Evolutionary conservation across 2,888 invertebrate genomes (phyloP), one percentile per base, ranked within the genome.

Genomic region (Lithophane ornitopus): DNA sequence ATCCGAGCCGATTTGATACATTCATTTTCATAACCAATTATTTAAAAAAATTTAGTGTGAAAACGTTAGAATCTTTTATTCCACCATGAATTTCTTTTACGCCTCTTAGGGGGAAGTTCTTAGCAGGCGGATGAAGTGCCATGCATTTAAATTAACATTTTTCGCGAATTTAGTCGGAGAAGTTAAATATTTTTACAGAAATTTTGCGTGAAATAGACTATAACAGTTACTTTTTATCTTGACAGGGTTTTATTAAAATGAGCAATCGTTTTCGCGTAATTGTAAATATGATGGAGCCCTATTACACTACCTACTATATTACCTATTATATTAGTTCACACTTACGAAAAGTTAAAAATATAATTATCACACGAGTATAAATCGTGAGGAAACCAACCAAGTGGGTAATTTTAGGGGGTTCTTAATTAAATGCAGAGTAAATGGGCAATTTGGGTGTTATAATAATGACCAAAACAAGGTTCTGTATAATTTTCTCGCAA

Each of bases 131-230:
- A 78, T 75, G 78, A 82, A 66, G 78, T 84, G 83, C 68, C 70
- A 85, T 85, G 83, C 86, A 84, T 85, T 84, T 82, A 78, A 78
- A 84, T 85, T 84, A 85, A 85, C 78, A 85, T 85, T 74, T 82
- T 82, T 85, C 63, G 68, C 72, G 68, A 75, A 85, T 85, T 72
- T 73, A 65, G 62, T 59, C 49, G 6, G 59, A 11, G 39, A 81
- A 70, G 66, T 85, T 76, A 71, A 70, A 82, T 82, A 82, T 74
- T 71, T 77, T 72, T 70, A 52, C 66, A 34, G 56, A 63, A 0
- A 73, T 78, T 85, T 74, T 46, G 22, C 59, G 54, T 52, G 26
- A 74, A 81, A 77, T 70, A 54, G 63, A 61, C 63, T 58, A 67
- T 85, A 61, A 82, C 66, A 49, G 74, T 70, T 67, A 44, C 39